A percentile compares a stretch with the other conserved stretches of the same genome.
Evolutionary conservation across 2,113 vertebrate species (phyloP).

Genomic region (Loxodonta africana): DNA sequence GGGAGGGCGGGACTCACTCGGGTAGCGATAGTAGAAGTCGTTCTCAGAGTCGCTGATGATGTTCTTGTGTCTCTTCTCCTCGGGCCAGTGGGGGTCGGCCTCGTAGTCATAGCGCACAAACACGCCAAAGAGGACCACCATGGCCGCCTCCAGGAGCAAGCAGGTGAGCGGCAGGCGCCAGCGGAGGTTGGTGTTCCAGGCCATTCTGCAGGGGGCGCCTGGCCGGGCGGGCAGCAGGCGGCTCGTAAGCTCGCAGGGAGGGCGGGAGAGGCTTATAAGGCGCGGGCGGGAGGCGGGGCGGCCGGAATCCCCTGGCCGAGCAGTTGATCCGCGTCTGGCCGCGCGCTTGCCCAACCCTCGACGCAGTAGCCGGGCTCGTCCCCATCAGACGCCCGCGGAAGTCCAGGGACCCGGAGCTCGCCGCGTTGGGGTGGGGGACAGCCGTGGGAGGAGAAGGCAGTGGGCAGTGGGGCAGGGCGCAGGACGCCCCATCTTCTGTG

Average conservation of each 20-base stretch:
- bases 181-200: constrained; percentile 92
- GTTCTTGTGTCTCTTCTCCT: constrained; percentile 84
- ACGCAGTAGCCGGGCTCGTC: background rate
- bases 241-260: background rate
- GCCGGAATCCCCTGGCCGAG: background rate
- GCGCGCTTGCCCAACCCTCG: background rate
- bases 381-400: background rate
- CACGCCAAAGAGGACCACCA: constrained; percentile 96
- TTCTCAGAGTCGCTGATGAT: constrained; percentile 93
- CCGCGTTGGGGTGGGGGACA: background rate
- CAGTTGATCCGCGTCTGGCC: background rate
- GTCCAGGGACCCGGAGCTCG: too few species aligned
- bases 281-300: background rate
- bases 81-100: constrained; percentile 89
- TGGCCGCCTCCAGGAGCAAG: constrained; percentile 93
- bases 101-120: constrained; percentile 93
- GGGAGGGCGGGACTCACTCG: constrained; percentile 92
- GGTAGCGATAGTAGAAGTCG: constrained; percentile 98
- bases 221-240: background rate
- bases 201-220: constrained; percentile 79
- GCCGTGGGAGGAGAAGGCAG: too few species aligned
- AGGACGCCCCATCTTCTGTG: background rate
- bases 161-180: constrained; percentile 92
- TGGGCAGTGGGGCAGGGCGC: too few species aligned
- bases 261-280: background rate